Base-by-base conservation (phyloP, 2,797 vertebrate genomes). In the Rhinichthys osculus region DNA sequence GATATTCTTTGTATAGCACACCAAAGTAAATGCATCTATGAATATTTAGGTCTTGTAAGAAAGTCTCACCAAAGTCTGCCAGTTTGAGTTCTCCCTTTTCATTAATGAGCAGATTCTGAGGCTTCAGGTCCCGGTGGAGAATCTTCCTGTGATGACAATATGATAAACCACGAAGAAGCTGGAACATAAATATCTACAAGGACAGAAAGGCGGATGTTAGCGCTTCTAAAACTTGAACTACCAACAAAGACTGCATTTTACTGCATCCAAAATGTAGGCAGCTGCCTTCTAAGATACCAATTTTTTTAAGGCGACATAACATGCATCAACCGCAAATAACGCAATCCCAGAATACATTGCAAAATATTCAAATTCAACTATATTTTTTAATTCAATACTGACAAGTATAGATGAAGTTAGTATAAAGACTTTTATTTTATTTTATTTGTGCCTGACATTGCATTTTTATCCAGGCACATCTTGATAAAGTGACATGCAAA, bases 21-120 rank as follows among this genome's bases (percentile, higher is more conserved):
- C 47, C n/a, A 57, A 70, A 70, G 47, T 70, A 54, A 70, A 78
- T 0, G 2, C 82, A 57, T 70, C 10, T 69, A 35, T 44, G 76
- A 71, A 79, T 42, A 57, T 72, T 72, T 23, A 66, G 35, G 42
- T 40, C 47, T 42, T 40, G 72, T 84, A 85, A 82, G 81, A 81
- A 77, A 50, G 30, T 89, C 96, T 89, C 87, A 99, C 98, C 98
- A 0, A 99, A 99, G 91, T 99, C 98, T 0, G 98, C 98, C 83
- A 99, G 95, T 91, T 99, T 99, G 85, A 99, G 96, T 91, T 99
- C 98, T 57, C 98, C 98, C 66, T 94, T 96, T 86, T 98, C 98
- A 0, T 99, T 99, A 92, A 99, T 99, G 89, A 99, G 97, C 88
- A 99, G 92, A 92, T 99, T 99, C 93, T 99, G 98, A 33, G 98